Conservation (phyloP, 2,113 vertebrate species). For the Grantiella picta region DNA sequence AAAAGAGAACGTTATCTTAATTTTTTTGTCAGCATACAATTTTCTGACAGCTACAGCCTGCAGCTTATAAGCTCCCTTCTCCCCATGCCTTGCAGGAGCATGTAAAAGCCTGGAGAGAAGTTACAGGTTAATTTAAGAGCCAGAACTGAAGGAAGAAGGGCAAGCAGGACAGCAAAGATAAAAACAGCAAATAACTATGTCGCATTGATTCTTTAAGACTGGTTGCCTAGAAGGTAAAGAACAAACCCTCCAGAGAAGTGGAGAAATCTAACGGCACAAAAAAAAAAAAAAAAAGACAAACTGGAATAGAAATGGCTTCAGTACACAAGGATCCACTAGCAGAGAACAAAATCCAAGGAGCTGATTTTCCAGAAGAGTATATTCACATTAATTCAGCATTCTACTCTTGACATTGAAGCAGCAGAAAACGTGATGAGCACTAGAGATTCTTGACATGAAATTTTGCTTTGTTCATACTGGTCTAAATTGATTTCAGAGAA, state of each 20-base stretch:
- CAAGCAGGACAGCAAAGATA: background rate
- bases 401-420: background rate
- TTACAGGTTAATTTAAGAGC: background rate
- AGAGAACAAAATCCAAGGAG: background rate
- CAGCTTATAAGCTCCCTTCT: background rate
- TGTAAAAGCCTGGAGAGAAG: background rate
- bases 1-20: background rate
- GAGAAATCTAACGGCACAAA: background rate
- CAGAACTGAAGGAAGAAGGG: background rate
- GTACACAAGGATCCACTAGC: background rate
- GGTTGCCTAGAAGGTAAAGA: background rate
- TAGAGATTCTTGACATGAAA: background rate
- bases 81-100: background rate
- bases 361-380: background rate
- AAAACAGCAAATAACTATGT: conserved; percentile 1
- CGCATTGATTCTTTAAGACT: conserved; percentile 5
- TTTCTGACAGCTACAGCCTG: background rate
- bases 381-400: background rate
- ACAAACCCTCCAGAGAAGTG: background rate
- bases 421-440: background rate
- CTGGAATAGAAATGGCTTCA: background rate
- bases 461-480: background rate
- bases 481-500: background rate
- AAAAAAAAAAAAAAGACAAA: background rate
- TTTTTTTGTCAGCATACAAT: background rate